Conservation (phyloP, 2,888 invertebrate species). For the Pristionchus exspectatus region DNA sequence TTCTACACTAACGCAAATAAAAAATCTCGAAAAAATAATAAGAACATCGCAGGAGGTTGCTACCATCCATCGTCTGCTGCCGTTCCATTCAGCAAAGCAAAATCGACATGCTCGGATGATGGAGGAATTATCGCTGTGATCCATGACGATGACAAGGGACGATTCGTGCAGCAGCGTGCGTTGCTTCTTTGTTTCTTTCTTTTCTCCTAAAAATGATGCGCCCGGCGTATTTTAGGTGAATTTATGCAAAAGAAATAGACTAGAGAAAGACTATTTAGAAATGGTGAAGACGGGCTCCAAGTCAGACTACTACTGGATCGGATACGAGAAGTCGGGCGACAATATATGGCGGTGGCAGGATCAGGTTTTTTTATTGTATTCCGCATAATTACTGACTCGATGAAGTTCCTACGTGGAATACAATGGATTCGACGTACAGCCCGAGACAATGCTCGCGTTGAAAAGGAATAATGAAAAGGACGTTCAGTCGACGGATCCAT, state of each 20-base stretch:
- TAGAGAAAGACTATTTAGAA: background rate
- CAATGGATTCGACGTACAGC: no score
- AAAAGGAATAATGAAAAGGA: no score
- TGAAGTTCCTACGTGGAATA: no score
- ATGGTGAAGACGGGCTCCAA: background rate
- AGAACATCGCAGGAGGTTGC: background rate
- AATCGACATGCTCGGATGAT: background rate
- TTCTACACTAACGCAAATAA: no score
- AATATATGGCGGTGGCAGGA: background rate
- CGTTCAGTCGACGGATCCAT: constrained; percentile 16
- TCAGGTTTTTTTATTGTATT: background rate
- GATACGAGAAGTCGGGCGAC: background rate
- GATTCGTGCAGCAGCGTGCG: background rate
- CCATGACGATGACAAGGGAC: background rate
- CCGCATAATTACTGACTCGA: no score
- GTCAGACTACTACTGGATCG: constrained; percentile 14
- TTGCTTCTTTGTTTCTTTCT: no score
- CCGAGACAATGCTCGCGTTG: no score
- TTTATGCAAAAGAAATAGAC: background rate
- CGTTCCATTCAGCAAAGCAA: background rate
- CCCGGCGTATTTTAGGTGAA: no score
- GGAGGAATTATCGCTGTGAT: background rate
- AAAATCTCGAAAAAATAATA: no score
- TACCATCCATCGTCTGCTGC: background rate
- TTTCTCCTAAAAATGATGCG: no score